Evolutionary conservation across 1,140 invertebrate species (phyloP).

Genomic region (Apolygus lucorum): DNA sequence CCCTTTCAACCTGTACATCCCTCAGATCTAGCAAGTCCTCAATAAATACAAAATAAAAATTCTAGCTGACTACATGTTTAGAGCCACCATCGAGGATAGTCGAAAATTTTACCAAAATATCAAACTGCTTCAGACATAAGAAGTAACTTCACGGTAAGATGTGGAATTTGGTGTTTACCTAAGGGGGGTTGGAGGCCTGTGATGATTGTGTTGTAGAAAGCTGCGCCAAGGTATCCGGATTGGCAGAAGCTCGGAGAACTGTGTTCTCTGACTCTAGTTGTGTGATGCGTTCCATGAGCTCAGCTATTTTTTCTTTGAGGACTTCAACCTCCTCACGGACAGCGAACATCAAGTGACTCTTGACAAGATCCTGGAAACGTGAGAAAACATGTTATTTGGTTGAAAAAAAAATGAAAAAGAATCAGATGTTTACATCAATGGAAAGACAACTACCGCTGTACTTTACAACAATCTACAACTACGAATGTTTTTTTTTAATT

Average conservation of each 20-base stretch:
- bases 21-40: neutral
- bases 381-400: no score
- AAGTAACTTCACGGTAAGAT: neutral
- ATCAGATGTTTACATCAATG: no score
- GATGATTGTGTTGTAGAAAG: slow-evolving; percentile 38
- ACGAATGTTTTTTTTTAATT: no score
- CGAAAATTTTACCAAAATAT: neutral
- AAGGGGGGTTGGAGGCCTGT: slow-evolving; percentile 10
- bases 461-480: no score
- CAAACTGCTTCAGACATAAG: neutral
- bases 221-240: slow-evolving; percentile 76
- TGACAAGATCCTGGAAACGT: slow-evolving; percentile 86
- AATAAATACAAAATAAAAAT: neutral
- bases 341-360: slow-evolving; percentile 97
- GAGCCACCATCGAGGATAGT: neutral
- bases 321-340: slow-evolving; percentile 96
- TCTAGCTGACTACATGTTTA: neutral
- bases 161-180: no score
- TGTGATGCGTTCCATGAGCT: slow-evolving; percentile 87
- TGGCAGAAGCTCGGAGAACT: slow-evolving; percentile 74
- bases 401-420: no score
- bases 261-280: slow-evolving; percentile 89
- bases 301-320: slow-evolving; percentile 88
- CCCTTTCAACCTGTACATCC: neutral
- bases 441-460: no score